Percentiles rank a stretch among this genome's conserved stretches.
Conservation (phyloP, 1,140 invertebrate genomes). For the Gryon sp. region DNA sequence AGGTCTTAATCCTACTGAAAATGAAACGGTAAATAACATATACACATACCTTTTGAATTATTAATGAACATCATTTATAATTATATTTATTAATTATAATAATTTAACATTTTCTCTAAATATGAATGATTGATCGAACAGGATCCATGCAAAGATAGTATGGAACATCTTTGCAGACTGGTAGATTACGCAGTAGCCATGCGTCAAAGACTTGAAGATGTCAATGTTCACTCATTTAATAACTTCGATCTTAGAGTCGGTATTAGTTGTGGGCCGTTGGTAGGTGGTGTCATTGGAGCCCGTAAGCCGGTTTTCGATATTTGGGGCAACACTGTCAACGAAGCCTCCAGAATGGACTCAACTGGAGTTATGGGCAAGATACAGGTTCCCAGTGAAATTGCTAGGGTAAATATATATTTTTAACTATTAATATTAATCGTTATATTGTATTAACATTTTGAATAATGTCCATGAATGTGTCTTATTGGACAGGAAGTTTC, state of each 20-base stretch:
- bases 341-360: constrained; percentile 95
- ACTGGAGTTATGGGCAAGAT: constrained; percentile 92
- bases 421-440: not conserved
- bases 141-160: constrained; percentile 81
- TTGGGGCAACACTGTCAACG: constrained; percentile 98
- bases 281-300: constrained; percentile 98
- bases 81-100: no score
- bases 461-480: no score
- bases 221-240: constrained; percentile 98
- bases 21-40: constrained; percentile 78
- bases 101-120: no score
- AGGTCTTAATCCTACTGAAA: constrained; percentile 91
- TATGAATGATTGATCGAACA: constrained; percentile 65
- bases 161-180: constrained; percentile 90
- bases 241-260: constrained; percentile 97
- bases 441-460: no score
- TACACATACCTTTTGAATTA: no score
- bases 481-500: no score
- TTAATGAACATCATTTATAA: no score
- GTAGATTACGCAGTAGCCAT: constrained; percentile 97
- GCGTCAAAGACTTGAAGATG: constrained; percentile 91
- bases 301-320: constrained; percentile 99
- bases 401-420: constrained; percentile 81
- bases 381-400: constrained; percentile 92
- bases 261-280: constrained; percentile 95